Base-by-base conservation (phyloP, 2,888 invertebrate species). In the Gasteruption jaculator region DNA sequence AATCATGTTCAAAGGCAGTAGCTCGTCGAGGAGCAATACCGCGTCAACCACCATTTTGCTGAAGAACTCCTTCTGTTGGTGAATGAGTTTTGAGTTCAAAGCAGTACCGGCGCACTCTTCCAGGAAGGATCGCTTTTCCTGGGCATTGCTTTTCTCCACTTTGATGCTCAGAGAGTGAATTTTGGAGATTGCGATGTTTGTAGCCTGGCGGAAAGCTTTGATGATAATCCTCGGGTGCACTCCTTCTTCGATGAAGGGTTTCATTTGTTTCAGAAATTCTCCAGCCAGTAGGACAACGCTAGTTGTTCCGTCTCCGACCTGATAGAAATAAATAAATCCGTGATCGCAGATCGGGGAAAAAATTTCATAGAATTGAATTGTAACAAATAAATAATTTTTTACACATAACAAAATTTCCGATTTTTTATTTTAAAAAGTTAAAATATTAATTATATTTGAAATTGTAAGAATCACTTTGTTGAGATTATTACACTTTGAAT, bases 231-330 rank as follows among this genome's bases (percentile, higher is more conserved):
- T 84, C 0, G 99, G 93, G 71, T 99, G 97, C 0, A 89, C 86
- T 10, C 95, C 95, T 72, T 99, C 99, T 66, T 99, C 99, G 20
- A 99, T 82, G 61, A 88, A 96, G 0, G 91, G 86, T 71, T 97
- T 97, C 52, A 93, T 77, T 65, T 94, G 88, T 72, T 94, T 95
- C 54, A 99, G 74, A 52, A 96, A 86, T 73, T 99, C 97, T 10
- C 94, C 94, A 21, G 97, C 93, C 36, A 99, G 72, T 44, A 99
- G 75, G 3, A 97, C 96, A 19, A 99, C 99, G 39, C 91, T 93
- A 0, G 99, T 99, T 7, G 99, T 99, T 5, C 99, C 99, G 74
- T 99, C 99, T 4, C 99, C 99, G 38, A 99, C 91, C 91, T 92
- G 60, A 11, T 39, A 25, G 39, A 45, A 20, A 35, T 33, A 11